Evolutionary conservation across 2,888 invertebrate species (phyloP), one percentile per base, ranked within the genome.

Genomic region (Caenorhabditis sp.): DNA sequence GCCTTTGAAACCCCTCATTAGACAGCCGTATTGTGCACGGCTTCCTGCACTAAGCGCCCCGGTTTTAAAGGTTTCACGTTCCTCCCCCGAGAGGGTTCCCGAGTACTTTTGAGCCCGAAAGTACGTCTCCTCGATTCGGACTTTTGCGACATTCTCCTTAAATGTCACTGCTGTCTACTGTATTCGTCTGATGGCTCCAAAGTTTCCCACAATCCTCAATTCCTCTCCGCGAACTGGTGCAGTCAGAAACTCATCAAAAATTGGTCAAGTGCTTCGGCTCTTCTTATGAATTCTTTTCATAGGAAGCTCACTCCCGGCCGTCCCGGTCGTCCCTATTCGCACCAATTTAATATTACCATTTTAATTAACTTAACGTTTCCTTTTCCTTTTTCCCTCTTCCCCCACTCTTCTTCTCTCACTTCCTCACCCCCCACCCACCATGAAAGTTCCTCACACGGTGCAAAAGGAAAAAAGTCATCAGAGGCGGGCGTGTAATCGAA

Each of bases 361-460:
- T 73, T 73, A 73, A 73, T 73, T 73, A 73, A 66, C 53, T 73
- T 73, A 73, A 73, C 65, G 50, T 73, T 65, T 65, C 43, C 50
- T 27, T 8, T 11, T 50, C 7, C 27, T 22, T 15, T 24, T 20
- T 7, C 9, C 15, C 3, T 8, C 22, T 24, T 50, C 24, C 22
- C 52, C 22, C 17, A 2, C 20, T 32, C 9, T 4, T 59, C 24
- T 52, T 50, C 22, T 45, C 35, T 15, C 27, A n/a, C n/a, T 39
- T 41, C 39, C 13, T 17, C 35, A 22, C 45, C n/a, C n/a, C n/a
- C n/a, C n/a, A n/a, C n/a, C n/a, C n/a, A n/a, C n/a, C n/a, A n/a
- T n/a, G n/a, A n/a, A n/a, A 39, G 27, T 56, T 53, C 65, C 27
- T 45, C 24, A 62, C 30, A 30, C 15, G 15, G 37, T n/a, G 20